These are phyloP conservation scores for Chlamydotis undulata DNA, from an alignment of 2,113 vertebrate genomes.

Conservation along the genomic window DNA sequence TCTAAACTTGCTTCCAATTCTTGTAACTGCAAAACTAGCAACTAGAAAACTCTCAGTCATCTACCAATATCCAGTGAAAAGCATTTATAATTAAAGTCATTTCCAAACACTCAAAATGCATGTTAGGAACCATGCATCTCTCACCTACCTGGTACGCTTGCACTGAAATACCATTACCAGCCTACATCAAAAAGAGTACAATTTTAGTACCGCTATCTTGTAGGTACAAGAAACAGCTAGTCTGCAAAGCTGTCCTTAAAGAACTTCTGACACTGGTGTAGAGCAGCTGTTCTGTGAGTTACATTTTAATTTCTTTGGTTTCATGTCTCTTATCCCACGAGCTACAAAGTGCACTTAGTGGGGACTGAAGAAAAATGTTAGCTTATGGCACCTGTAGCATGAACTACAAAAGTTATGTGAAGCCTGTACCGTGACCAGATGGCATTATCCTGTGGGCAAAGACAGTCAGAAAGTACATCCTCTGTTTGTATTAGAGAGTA, in stretches of 20 bases:
- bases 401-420: not conserved
- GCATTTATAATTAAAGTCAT: not conserved
- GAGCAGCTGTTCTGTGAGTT: not conserved
- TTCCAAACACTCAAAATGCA: not conserved
- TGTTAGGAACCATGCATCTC: not conserved
- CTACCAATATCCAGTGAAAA: not conserved
- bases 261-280: not conserved
- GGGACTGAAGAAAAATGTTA: not conserved
- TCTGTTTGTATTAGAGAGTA: not conserved
- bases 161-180: not conserved
- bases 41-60: not conserved
- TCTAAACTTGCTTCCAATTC: not conserved
- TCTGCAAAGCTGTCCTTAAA: not conserved
- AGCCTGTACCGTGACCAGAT: accelerated
- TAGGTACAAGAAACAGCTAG: not conserved
- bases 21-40: not conserved
- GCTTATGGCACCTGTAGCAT: not conserved
- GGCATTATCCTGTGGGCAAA: not conserved
- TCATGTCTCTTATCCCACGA: not conserved
- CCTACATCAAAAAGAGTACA: not conserved
- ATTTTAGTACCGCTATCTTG: not conserved
- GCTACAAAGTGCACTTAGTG: not conserved
- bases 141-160: not conserved
- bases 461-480: not conserved
- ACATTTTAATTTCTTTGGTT: not conserved